Evolutionary conservation across 2,888 invertebrate species (phyloP).

Genomic region (Fragum fragum): DNA sequence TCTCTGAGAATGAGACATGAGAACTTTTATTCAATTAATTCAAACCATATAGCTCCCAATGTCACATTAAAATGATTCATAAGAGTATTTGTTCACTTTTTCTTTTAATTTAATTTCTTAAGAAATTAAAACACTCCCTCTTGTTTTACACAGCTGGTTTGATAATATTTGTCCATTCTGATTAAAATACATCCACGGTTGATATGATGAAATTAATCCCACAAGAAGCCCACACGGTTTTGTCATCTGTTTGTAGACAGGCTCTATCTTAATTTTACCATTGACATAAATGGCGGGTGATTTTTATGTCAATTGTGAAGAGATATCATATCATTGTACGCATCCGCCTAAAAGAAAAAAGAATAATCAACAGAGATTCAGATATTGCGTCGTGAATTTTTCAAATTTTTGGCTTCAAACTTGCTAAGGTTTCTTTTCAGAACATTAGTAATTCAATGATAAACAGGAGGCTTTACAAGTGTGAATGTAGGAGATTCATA

Average conservation of each 20-base stretch:
- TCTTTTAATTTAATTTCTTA: too few relatives aligned
- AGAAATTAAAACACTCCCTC: neutral
- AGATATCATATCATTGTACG: slow-evolving; percentile 68
- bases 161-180: neutral
- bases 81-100: too few relatives aligned
- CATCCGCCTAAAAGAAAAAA: slow-evolving; percentile 61
- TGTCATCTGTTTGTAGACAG: neutral
- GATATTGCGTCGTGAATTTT: neutral
- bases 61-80: too few relatives aligned
- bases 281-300: neutral
- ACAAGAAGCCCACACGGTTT: neutral
- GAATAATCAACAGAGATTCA: slow-evolving; percentile 1
- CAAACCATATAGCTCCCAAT: too few relatives aligned
- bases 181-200: neutral
- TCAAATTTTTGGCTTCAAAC: too few relatives aligned
- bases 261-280: neutral
- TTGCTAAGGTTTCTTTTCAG: too few relatives aligned
- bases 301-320: slow-evolving; percentile 61
- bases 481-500: too few relatives aligned
- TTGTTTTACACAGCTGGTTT: neutral
- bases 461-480: too few relatives aligned
- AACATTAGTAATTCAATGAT: too few relatives aligned
- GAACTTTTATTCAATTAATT: too few relatives aligned
- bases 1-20: too few relatives aligned
- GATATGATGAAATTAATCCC: neutral